Conservation (phyloP, 1,140 invertebrate species). For the Calosoma granatense region DNA sequence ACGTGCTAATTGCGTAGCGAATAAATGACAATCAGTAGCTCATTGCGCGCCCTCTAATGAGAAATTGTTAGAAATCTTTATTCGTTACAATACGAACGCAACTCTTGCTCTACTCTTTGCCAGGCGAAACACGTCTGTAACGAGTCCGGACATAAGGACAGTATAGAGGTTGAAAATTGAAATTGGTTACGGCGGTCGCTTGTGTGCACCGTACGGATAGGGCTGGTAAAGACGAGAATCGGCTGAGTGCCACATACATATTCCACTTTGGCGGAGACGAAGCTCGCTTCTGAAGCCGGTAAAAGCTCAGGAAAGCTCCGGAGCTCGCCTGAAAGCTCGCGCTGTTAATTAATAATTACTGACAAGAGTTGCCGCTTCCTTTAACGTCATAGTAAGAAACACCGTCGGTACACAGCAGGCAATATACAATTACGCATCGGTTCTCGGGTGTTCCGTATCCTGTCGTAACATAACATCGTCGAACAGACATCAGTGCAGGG, state of each 20-base stretch:
- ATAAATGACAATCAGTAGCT: slow-evolving; percentile 12
- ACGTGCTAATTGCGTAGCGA: slow-evolving; percentile 9
- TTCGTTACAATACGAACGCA: slow-evolving; percentile 7
- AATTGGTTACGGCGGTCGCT: slow-evolving; percentile 7
- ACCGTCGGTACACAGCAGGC: slow-evolving; percentile 17
- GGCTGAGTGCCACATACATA: slow-evolving; percentile 21
- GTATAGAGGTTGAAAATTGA: neutral
- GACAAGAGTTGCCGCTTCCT: slow-evolving; percentile 36
- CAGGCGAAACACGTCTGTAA: neutral
- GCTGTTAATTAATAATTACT: slow-evolving; percentile 43
- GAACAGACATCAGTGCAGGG: too few relatives aligned
- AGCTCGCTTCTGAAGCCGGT: slow-evolving; percentile 33
- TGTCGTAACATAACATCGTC: neutral
- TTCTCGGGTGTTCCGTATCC: neutral
- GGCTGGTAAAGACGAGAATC: slow-evolving; percentile 11
- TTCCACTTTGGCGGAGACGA: slow-evolving; percentile 25
- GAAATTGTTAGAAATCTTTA: slow-evolving; percentile 9
- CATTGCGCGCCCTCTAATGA: slow-evolving; percentile 8
- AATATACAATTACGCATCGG: neutral
- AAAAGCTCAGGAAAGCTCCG: slow-evolving; percentile 38
- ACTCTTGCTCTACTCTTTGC: neutral
- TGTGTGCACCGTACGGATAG: slow-evolving; percentile 10
- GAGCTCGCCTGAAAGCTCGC: slow-evolving; percentile 34
- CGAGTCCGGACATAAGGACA: neutral
- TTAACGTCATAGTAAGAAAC: slow-evolving; percentile 29